Percentiles rank a stretch among this genome's conserved stretches.
phyloP scores from a whole-genome alignment of 2,797 vertebrate genomes.

The Brotula barbata region DNA sequence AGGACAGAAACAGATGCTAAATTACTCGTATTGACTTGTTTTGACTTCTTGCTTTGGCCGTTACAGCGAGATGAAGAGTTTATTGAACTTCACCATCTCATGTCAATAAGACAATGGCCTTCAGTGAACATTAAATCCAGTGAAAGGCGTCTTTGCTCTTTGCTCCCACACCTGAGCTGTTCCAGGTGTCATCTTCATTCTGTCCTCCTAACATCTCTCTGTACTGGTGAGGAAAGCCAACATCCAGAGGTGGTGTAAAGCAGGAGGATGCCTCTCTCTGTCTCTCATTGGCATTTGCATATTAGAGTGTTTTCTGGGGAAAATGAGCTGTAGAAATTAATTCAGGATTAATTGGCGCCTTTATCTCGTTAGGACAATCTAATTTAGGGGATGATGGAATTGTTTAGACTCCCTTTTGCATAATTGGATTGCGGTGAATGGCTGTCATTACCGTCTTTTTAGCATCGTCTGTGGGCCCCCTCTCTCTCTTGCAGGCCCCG shows the following conservation, averaged over 20 bases:
- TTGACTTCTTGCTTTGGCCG: constrained; percentile 11
- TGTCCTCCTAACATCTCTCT: constrained; percentile 34
- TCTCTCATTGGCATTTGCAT: constrained; percentile 98
- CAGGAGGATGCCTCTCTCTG: constrained; percentile 88
- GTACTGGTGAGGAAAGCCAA: constrained; percentile 73
- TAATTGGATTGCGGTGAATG: constrained; percentile 99
- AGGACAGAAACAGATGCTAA: constrained; percentile 7
- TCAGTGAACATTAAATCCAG: constrained; percentile 15
- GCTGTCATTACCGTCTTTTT: constrained; percentile 99
- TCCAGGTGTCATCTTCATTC: constrained; percentile 19
- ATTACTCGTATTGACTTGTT: constrained; percentile 23
- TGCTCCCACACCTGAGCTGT: constrained; percentile 17
- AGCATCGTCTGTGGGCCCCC: constrained; percentile 97
- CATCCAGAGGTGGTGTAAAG: constrained; percentile 87
- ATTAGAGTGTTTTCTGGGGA: constrained; percentile 99
- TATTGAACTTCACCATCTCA: constrained; percentile 20
- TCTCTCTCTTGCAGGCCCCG: constrained; percentile 88
- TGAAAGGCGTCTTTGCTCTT: constrained; percentile 14
- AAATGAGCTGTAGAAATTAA: constrained; percentile 99
- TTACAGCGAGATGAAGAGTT: constrained; percentile 8
- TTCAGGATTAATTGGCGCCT: constrained; percentile 99
- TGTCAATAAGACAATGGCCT: constrained; percentile 35
- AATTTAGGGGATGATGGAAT: constrained; percentile 99
- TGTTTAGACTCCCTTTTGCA: constrained; percentile 99
- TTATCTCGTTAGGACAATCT: constrained; percentile 99